These are phyloP conservation scores for Tyto alba DNA, from an alignment of 2,113 vertebrate genomes.

Conservation along the genomic window DNA sequence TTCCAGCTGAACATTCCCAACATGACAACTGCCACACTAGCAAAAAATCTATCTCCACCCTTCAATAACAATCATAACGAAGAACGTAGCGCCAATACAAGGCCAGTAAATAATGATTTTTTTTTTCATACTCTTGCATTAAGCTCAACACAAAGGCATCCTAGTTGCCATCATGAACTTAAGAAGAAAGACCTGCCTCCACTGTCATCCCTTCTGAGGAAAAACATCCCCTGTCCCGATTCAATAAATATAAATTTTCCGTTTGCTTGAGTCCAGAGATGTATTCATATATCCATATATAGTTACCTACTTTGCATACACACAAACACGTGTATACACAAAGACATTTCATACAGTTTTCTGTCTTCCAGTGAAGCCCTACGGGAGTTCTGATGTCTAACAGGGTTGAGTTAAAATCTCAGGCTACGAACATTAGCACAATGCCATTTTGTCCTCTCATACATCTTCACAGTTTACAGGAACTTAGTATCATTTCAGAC, in stretches of 20 bases:
- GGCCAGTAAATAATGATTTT: background rate
- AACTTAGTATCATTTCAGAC: background rate
- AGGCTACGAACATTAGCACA: background rate
- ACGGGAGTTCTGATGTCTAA: background rate
- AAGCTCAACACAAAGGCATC: background rate
- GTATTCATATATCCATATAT: background rate
- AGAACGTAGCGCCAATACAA: background rate
- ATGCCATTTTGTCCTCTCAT: background rate
- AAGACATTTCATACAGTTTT: background rate
- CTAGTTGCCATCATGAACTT: background rate
- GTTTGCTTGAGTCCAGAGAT: background rate
- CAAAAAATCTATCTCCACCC: background rate
- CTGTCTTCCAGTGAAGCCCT: background rate
- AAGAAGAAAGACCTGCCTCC: background rate
- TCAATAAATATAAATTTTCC: background rate
- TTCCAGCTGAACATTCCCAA: background rate
- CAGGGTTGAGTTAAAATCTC: background rate
- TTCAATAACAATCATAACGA: background rate
- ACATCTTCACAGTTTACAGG: background rate
- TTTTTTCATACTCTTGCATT: background rate
- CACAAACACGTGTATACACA: fast-evolving
- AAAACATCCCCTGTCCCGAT: background rate
- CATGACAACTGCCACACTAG: background rate
- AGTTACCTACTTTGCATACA: background rate
- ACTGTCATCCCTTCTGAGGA: background rate